A percentile compares a stretch with the other conserved stretches of the same genome.
These are phyloP conservation scores for Geotrupes spiniger DNA, from an alignment of 2,888 invertebrate species.

Conservation along the genomic window DNA sequence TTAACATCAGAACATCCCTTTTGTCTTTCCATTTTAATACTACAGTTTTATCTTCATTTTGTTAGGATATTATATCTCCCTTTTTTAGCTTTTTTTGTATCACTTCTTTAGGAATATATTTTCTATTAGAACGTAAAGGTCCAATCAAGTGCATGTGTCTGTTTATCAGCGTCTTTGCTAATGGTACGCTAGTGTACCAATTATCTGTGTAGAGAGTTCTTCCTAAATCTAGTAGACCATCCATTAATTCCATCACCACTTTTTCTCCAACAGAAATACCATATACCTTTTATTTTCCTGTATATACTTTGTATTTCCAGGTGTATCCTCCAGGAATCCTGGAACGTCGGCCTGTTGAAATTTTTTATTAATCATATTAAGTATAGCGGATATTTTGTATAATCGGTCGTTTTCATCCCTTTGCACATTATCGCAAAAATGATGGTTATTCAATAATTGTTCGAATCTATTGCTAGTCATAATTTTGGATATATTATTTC, in stretches of 20 bases:
- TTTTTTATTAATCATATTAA: no score
- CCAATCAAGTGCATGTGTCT: constrained; percentile 35
- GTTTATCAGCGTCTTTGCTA: constrained; percentile 25
- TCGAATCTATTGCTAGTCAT: no score
- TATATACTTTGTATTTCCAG: constrained; percentile 16
- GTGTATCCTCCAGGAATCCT: no score
- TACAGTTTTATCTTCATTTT: constrained; percentile 29
- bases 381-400: no score
- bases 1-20: no score
- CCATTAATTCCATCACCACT: constrained; percentile 23
- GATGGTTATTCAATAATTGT: no score
- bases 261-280: constrained; percentile 5
- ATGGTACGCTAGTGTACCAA: constrained; percentile 30
- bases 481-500: no score
- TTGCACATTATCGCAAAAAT: no score
- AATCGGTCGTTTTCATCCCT: no score
- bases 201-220: no score
- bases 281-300: constrained; percentile 14
- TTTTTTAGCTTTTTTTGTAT: constrained; percentile 28
- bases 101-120: constrained; percentile 31
- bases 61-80: constrained; percentile 13
- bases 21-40: no score
- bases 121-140: constrained; percentile 19
- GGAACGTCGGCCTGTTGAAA: no score
- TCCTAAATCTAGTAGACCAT: constrained; percentile 22